Percentiles rank a stretch among this genome's conserved stretches.
phyloP scores from a whole-genome alignment of 1,140 invertebrate genomes.

The Drosophila sechellia region DNA sequence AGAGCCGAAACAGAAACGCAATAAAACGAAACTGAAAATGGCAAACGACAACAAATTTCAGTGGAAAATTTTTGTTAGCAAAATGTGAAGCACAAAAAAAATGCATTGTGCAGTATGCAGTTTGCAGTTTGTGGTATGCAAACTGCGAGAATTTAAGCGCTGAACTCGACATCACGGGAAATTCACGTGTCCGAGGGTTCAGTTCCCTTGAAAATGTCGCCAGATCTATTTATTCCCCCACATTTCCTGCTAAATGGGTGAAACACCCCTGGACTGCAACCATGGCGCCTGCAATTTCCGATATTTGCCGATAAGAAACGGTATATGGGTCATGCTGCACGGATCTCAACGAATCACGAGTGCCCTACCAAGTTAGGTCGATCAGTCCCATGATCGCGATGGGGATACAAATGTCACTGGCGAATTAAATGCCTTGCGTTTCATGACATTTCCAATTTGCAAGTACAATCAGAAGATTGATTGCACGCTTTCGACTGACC shows the following conservation, averaged over 20 bases:
- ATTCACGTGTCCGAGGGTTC: slow-evolving; percentile 28
- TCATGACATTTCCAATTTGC: slow-evolving; percentile 16
- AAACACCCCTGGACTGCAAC: neutral
- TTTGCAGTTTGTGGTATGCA: neutral
- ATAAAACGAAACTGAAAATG: slow-evolving; percentile 48
- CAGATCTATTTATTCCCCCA: slow-evolving; percentile 22
- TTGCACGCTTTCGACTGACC: neutral
- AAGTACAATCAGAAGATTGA: slow-evolving; percentile 12
- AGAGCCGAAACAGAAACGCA: neutral
- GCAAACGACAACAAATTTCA: slow-evolving; percentile 66
- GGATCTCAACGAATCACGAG: slow-evolving; percentile 21
- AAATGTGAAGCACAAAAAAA: slow-evolving; percentile 37
- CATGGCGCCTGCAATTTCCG: slow-evolving; percentile 34
- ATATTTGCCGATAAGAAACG: slow-evolving; percentile 18
- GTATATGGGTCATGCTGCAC: neutral
- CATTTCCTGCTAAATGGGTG: neutral
- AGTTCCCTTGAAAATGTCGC: slow-evolving; percentile 49
- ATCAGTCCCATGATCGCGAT: slow-evolving; percentile 1
- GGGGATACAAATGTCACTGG: neutral
- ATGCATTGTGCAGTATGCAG: slow-evolving; percentile 15
- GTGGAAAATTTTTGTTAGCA: slow-evolving; percentile 64
- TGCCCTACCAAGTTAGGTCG: slow-evolving; percentile 1
- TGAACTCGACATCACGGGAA: slow-evolving; percentile 25
- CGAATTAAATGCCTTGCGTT: slow-evolving; percentile 1
- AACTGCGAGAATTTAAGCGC: slow-evolving; percentile 32